Percentiles rank a stretch among this genome's conserved stretches.
phyloP scores from a whole-genome alignment of 2,888 invertebrate genomes.

The Thelaira solivaga region DNA sequence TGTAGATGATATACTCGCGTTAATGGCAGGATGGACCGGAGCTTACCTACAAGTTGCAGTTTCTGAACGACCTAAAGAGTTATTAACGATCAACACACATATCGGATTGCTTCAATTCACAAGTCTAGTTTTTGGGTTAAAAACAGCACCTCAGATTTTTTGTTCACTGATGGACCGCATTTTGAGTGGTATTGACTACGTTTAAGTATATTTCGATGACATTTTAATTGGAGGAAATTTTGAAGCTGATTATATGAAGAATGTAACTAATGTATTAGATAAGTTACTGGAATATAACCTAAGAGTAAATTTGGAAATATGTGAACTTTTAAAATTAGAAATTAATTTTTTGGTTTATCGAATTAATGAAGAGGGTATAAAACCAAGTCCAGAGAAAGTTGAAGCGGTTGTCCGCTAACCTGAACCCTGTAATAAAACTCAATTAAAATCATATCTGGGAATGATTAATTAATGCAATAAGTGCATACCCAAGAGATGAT shows the following conservation, averaged over 20 bases:
- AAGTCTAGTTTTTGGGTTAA: slow-evolving; percentile 54
- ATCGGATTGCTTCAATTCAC: not conserved
- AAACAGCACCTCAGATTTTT: slow-evolving; percentile 30
- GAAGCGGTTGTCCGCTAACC: slow-evolving; percentile 38
- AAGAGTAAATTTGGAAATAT: slow-evolving; percentile 50
- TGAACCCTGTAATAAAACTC: slow-evolving; percentile 37
- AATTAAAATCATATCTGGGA: slow-evolving; percentile 50
- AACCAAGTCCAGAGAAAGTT: slow-evolving; percentile 27
- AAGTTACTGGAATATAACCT: slow-evolving; percentile 57
- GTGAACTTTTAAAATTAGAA: slow-evolving; percentile 50
- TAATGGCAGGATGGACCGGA: slow-evolving; percentile 61
- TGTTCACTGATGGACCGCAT: not conserved
- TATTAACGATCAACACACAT: slow-evolving; percentile 26
- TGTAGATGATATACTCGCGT: slow-evolving; percentile 49
- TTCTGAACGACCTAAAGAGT: slow-evolving; percentile 14
- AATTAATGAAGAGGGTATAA: slow-evolving; percentile 38
- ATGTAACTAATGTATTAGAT: slow-evolving; percentile 38
- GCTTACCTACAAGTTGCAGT: slow-evolving; percentile 40
- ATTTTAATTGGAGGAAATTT: slow-evolving; percentile 44
- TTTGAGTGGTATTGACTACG: slow-evolving; percentile 11
- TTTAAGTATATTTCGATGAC: slow-evolving; percentile 54
- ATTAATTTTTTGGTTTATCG: slow-evolving; percentile 52
- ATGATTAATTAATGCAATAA: slow-evolving; percentile 56
- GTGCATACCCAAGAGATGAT: slow-evolving; percentile 30
- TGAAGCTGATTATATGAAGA: slow-evolving; percentile 29